Evolutionary conservation across 2,888 invertebrate species (phyloP).

Genomic region (Perithous albicinctus): DNA sequence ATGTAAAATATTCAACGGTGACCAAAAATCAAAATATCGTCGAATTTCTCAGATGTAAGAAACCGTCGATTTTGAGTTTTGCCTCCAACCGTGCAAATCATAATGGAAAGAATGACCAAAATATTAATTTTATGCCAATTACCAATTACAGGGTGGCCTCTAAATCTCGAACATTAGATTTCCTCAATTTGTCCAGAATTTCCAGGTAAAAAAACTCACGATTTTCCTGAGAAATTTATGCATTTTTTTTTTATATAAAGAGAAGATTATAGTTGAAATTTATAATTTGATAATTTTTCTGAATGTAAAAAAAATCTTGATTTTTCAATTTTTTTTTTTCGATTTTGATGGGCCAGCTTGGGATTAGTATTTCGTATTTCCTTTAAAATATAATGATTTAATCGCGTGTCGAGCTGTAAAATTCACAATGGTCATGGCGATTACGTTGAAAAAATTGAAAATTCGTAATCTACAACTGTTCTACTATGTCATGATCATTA

Average conservation of each 20-base stretch:
- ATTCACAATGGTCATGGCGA: neutral
- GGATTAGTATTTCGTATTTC: neutral
- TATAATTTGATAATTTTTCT: no score
- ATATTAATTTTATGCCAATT: no score
- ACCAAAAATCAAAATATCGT: neutral
- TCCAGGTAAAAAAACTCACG: no score
- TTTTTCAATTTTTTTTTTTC: no score
- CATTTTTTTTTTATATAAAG: no score
- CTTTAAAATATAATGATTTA: neutral
- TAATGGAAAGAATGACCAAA: neutral
- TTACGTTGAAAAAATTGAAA: neutral
- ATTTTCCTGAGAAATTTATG: no score
- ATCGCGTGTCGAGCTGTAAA: neutral
- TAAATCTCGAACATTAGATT: no score
- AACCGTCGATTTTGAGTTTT: neutral
- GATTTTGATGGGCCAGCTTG: no score
- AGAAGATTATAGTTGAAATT: no score
- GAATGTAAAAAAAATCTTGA: no score
- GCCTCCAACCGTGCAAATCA: neutral
- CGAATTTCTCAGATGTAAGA: neutral
- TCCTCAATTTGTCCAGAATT: no score
- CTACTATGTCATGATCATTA: conserved; percentile 82
- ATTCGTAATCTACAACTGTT: conserved; percentile 75
- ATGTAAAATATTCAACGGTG: neutral
- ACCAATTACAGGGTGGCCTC: no score